Conservation (phyloP, 2,888 invertebrate species). For the Oxyteleia sp. region DNA sequence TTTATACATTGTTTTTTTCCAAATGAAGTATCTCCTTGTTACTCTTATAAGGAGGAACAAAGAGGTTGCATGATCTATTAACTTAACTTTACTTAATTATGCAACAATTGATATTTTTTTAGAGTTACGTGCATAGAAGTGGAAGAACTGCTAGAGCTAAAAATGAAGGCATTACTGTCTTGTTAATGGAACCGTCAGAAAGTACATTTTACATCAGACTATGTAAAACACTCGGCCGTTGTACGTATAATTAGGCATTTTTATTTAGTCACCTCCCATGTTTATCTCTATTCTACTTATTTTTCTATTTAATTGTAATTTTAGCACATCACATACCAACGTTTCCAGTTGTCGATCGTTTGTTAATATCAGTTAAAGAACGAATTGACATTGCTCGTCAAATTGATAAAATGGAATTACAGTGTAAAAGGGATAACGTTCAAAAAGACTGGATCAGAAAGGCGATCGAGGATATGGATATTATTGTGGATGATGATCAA, state of each 20-base stretch:
- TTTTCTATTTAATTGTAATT: constrained; percentile 10
- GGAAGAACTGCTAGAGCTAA: constrained; percentile 98
- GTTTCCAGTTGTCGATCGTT: constrained; percentile 92
- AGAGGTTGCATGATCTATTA: too few relatives aligned
- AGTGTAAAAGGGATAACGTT: constrained; percentile 89
- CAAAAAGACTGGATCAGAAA: constrained; percentile 92
- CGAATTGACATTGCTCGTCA: constrained; percentile 93
- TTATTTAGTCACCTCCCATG: too few relatives aligned
- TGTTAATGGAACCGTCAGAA: constrained; percentile 97
- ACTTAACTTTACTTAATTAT: constrained; percentile 50
- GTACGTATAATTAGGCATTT: constrained; percentile 91
- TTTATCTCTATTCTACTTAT: constrained; percentile 3
- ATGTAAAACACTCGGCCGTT: constrained; percentile 94
- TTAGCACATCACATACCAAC: constrained; percentile 94
- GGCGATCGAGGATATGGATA: constrained; percentile 89
- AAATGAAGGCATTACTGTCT: constrained; percentile 95
- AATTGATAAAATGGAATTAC: constrained; percentile 93
- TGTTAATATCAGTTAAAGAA: constrained; percentile 91
- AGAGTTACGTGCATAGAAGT: constrained; percentile 98
- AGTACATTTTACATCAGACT: constrained; percentile 93
- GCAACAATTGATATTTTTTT: constrained; percentile 75
- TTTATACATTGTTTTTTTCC: too few relatives aligned
- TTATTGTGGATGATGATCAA: constrained; percentile 91
- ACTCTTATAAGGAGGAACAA: too few relatives aligned
- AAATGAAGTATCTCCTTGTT: too few relatives aligned